Conservation (phyloP, 2,113 vertebrate species). For the Aptenodytes patagonicus region DNA sequence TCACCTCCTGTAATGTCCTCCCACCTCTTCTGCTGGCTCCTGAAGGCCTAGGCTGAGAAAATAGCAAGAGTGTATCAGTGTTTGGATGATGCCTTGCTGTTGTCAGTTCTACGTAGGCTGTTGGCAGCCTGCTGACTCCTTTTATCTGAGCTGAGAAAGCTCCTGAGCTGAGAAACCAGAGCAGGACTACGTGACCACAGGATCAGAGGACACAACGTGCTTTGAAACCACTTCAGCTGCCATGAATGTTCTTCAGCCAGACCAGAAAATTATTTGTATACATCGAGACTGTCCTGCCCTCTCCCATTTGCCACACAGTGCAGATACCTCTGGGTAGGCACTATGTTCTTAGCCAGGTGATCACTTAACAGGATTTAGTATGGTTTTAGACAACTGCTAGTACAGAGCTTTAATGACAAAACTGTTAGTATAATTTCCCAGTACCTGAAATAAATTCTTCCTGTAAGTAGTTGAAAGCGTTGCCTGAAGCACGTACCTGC, state of each 20-base stretch:
- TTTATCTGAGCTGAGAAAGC: neutral
- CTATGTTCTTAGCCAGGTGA: neutral
- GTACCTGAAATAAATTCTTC: neutral
- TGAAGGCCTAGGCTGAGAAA: neutral
- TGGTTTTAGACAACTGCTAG: neutral
- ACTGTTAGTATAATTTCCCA: neutral
- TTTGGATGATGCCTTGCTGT: neutral
- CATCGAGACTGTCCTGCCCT: neutral
- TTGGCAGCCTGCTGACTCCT: neutral
- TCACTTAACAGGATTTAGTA: neutral
- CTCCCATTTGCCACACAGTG: neutral
- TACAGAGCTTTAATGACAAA: neutral
- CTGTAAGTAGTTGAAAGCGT: neutral
- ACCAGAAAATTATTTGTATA: accelerated
- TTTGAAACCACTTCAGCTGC: neutral
- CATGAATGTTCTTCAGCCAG: neutral
- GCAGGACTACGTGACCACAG: neutral
- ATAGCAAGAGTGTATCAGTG: accelerated
- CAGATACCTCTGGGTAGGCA: neutral
- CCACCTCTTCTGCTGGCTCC: neutral
- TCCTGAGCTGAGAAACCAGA: neutral
- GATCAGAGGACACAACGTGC: neutral
- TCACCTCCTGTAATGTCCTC: neutral
- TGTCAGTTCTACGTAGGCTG: neutral
- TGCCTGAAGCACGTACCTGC: neutral